These are phyloP conservation scores for Frankliniella intonsa DNA, from an alignment of 2,888 invertebrate species.

Conservation along the genomic window DNA sequence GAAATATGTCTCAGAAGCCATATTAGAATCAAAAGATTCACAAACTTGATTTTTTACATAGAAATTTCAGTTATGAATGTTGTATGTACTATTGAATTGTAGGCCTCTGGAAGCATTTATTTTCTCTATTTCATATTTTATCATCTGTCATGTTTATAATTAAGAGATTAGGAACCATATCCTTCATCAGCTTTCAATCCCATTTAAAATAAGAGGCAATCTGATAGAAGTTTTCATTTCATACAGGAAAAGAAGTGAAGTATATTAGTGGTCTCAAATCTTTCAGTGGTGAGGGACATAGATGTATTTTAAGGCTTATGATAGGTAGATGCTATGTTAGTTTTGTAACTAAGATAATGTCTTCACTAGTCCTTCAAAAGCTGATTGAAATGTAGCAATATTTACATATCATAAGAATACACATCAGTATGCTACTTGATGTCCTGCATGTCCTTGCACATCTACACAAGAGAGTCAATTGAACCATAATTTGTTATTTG, in stretches of 20 bases:
- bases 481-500: neutral
- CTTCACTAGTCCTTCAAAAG: neutral
- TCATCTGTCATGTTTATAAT: neutral
- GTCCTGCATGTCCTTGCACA: neutral
- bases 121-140: constrained; percentile 24
- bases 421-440: neutral
- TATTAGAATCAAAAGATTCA: no score
- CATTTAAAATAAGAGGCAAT: neutral
- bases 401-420: constrained; percentile 1
- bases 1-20: no score
- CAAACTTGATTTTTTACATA: neutral
- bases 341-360: constrained; percentile 12
- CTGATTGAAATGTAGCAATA: constrained; percentile 16
- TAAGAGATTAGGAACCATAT: neutral
- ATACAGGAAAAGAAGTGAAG: neutral
- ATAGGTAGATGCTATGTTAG: constrained; percentile 8
- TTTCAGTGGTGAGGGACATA: neutral
- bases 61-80: neutral
- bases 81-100: constrained; percentile 1
- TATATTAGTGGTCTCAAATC: neutral
- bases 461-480: neutral
- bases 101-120: constrained; percentile 22
- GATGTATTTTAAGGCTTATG: neutral
- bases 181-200: neutral
- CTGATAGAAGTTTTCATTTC: neutral